phyloP scores from a whole-genome alignment of 2,888 invertebrate genomes.

The Epsilonema sp. region DNA sequence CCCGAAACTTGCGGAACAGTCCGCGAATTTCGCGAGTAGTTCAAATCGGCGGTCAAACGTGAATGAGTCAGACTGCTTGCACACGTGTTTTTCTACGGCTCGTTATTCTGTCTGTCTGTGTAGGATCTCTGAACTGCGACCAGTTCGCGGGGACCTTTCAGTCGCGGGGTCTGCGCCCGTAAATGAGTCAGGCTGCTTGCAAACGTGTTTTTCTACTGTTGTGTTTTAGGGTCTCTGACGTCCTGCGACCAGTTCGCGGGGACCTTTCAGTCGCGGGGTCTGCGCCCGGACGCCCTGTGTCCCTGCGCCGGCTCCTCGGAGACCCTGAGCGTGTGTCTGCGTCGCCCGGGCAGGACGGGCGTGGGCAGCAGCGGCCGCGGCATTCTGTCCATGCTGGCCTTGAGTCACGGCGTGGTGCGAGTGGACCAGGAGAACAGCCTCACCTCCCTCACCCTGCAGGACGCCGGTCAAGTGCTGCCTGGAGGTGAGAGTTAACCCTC shows the following conservation, averaged over 20 bases:
- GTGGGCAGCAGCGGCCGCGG: slow-evolving; percentile 79
- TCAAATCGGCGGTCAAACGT: no score
- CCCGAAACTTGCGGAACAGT: no score
- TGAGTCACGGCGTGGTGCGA: slow-evolving; percentile 88
- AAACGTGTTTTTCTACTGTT: no score
- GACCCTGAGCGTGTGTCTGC: slow-evolving; percentile 75
- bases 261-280: slow-evolving; percentile 81
- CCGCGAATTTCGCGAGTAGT: no score
- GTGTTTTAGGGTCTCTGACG: slow-evolving; percentile 70
- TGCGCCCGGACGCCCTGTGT: slow-evolving; percentile 86
- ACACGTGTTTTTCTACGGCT: no score
- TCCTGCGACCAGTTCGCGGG: slow-evolving; percentile 96
- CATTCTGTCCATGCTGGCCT: slow-evolving; percentile 85
- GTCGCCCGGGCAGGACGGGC: slow-evolving; percentile 56
- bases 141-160: no score
- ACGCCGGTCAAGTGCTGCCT: slow-evolving; percentile 97
- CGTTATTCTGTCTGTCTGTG: no score
- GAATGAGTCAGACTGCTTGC: no score
- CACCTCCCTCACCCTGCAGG: slow-evolving; percentile 88
- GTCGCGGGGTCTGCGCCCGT: no score
- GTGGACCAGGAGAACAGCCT: slow-evolving; percentile 96
- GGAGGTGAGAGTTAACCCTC: no score
- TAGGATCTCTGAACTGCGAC: no score
- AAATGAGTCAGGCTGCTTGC: no score
- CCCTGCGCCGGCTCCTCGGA: slow-evolving; percentile 95